Evolutionary conservation across 1,140 invertebrate species (phyloP), one percentile per base, ranked within the genome.

Genomic region (Temnothorax nylanderi): DNA sequence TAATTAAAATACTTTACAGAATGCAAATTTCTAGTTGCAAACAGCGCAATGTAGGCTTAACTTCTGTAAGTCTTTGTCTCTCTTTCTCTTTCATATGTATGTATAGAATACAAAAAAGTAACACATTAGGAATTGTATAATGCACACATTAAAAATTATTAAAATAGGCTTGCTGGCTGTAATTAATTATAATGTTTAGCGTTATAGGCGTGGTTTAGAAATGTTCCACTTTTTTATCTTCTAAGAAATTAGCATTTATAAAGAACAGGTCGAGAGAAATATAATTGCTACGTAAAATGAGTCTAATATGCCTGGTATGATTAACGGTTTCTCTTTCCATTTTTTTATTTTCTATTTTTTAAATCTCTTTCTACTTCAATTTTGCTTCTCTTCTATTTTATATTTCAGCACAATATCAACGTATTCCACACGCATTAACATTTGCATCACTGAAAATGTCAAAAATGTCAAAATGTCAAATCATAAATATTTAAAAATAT

Each of bases 151-250:
- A 2, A 56, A 56, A 8, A 56, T 7, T 64, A 64, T 34, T 64
- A 64, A 34, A 34, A n/a, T 37, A 18, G 7, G 3, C 2, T 7
- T 1, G 5, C 16, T 34, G 16, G 16, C 5, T 34, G 41, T 72
- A 34, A 71, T 71, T 72, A n/a, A 72, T 26, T 26, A 8, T 8
- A 51, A 72, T n/a, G 26, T 72, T 72, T 72, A 72, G 26, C 26
- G 26, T 26, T 26, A 26, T 26, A 72, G 44, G 26, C 3, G 26
- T 54, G 3, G 1, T 72, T 44, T 71, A 8, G 16, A 32, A 18
- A 51, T 51, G 1, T 16, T 51, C 8, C 13, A 10, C 16, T 74
- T 37, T 72, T 72, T 74, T 74, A 32, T 34, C 1, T 2, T 54
- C 13, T 7, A 54, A 54, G 49, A 54, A 74, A 74, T 74, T 18